These are phyloP conservation scores for Spodoptera littoralis DNA, from an alignment of 2,888 invertebrate genomes.

Conservation along the genomic window DNA sequence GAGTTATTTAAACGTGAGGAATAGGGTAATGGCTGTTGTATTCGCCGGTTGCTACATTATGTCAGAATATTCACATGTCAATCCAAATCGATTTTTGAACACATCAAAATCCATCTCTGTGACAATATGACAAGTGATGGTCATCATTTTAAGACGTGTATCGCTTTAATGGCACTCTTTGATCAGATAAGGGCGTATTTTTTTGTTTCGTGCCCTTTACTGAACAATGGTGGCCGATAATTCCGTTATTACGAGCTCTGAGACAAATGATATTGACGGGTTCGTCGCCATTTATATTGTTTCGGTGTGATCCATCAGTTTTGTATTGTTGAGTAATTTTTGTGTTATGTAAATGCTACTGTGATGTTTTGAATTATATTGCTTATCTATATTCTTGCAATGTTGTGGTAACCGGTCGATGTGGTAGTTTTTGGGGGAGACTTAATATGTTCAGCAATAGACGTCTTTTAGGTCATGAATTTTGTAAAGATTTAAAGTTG, in stretches of 20 bases:
- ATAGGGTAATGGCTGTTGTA: too few relatives aligned
- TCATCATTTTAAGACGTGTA: constrained; percentile 71
- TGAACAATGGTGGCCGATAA: constrained; percentile 67
- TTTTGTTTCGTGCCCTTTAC: constrained; percentile 68
- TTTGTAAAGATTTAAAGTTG: too few relatives aligned
- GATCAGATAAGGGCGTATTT: constrained; percentile 68
- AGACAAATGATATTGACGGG: constrained; percentile 35
- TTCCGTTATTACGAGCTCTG: constrained; percentile 58
- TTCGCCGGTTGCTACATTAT: too few relatives aligned
- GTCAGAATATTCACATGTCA: too few relatives aligned
- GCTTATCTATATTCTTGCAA: neutral
- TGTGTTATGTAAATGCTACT: constrained; percentile 19
- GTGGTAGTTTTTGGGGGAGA: too few relatives aligned
- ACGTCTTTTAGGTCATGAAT: too few relatives aligned
- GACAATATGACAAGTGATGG: constrained; percentile 72
- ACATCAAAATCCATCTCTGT: constrained; percentile 51
- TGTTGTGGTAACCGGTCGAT: too few relatives aligned
- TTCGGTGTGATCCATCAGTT: constrained; percentile 9
- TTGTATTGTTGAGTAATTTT: constrained; percentile 36
- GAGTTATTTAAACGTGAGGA: too few relatives aligned
- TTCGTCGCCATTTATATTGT: constrained; percentile 28
- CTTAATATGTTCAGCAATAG: too few relatives aligned
- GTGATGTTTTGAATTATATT: neutral
- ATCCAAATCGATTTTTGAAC: too few relatives aligned
- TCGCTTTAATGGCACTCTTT: constrained; percentile 69